Evolutionary conservation across 2,888 invertebrate species (phyloP).

Genomic region (Onchidella celtica): DNA sequence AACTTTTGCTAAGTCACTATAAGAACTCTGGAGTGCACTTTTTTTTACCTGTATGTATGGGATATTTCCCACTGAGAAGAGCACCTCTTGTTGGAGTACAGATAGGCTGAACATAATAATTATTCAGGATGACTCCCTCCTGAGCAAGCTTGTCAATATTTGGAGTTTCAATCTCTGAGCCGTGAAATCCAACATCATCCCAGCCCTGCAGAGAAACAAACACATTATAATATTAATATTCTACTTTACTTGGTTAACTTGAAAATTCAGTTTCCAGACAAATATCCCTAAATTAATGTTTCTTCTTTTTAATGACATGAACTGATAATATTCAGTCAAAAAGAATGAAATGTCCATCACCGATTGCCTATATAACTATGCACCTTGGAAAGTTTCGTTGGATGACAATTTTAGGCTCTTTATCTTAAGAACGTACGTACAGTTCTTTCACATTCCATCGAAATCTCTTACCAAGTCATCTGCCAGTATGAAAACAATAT

Average conservation of each 20-base stretch:
- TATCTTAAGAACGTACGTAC: too few species aligned
- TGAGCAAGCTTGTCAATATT: constrained; percentile 90
- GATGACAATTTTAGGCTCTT: too few species aligned
- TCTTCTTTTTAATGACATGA: too few species aligned
- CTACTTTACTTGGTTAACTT: too few species aligned
- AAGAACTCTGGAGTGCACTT: too few species aligned
- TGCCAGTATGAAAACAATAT: constrained; percentile 91
- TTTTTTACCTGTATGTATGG: constrained; percentile 92
- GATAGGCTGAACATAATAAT: constrained; percentile 93
- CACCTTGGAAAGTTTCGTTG: too few species aligned
- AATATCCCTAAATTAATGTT: not conserved
- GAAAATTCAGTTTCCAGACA: too few species aligned
- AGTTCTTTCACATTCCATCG: too few species aligned
- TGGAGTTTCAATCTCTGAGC: constrained; percentile 44
- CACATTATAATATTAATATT: not conserved
- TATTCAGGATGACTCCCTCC: constrained; percentile 90
- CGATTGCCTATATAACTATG: too few species aligned
- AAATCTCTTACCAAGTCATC: constrained; percentile 95
- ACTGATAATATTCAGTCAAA: too few species aligned
- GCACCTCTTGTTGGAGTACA: constrained; percentile 95
- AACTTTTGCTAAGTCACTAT: too few species aligned
- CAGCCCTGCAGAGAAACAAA: constrained; percentile 86
- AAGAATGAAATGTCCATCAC: too few species aligned
- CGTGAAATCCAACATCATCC: constrained; percentile 85
- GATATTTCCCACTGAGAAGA: constrained; percentile 94